phyloP scores from a whole-genome alignment of 2,888 invertebrate species.

The Scaptomyza parva region DNA sequence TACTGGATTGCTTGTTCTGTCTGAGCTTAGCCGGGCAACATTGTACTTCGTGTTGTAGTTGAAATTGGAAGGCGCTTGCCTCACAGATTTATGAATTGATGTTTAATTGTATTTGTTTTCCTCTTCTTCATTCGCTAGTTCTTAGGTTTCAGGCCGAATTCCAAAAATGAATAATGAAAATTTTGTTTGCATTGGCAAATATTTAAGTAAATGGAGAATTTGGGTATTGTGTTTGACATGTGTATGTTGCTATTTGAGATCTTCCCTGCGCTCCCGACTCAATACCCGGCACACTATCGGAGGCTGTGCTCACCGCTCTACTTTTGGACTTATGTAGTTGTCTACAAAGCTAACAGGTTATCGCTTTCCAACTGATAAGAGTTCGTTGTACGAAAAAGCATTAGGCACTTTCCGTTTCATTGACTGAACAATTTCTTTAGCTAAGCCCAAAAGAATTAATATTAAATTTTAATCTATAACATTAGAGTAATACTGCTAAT shows the following conservation, averaged over 20 bases:
- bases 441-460: neutral
- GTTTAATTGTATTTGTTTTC: conserved; percentile 29
- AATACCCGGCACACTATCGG: conserved; percentile 46
- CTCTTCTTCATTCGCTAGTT: conserved; percentile 14
- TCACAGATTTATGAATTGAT: conserved; percentile 49
- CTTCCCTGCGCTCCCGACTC: conserved; percentile 5
- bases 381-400: conserved; percentile 68
- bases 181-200: conserved; percentile 20
- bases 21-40: conserved; percentile 35
- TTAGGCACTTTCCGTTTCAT: conserved; percentile 71
- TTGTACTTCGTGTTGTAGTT: conserved; percentile 16
- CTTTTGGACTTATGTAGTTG: conserved; percentile 51
- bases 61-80: conserved; percentile 24
- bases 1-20: conserved; percentile 12
- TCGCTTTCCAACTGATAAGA: conserved; percentile 76
- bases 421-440: conserved; percentile 29
- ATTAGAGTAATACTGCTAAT: neutral
- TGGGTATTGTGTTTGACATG: conserved; percentile 16
- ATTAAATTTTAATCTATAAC: neutral
- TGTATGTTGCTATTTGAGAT: conserved; percentile 18
- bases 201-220: conserved; percentile 11
- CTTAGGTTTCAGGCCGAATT: conserved; percentile 33
- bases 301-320: conserved; percentile 59
- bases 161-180: conserved; percentile 1
- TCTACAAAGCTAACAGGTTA: conserved; percentile 72